These are phyloP conservation scores for Cyprinodon brontotheroides DNA, from an alignment of 2,113 vertebrate species.

Conservation along the genomic window DNA sequence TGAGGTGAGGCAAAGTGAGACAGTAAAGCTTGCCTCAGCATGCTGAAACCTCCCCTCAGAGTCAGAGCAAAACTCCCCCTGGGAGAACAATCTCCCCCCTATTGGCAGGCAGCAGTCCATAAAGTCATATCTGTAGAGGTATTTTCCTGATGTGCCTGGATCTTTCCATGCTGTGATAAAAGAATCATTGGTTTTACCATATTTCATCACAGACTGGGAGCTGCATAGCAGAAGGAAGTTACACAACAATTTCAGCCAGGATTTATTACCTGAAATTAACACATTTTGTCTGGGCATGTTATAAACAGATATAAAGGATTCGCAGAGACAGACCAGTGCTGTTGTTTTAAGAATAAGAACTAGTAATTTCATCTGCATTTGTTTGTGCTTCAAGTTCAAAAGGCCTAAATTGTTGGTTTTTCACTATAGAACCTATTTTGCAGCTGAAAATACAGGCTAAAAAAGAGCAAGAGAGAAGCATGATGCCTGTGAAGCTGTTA, in stretches of 20 bases:
- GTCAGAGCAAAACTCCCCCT: conserved; percentile 31
- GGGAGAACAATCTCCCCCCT: not conserved
- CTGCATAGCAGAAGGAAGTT: not conserved
- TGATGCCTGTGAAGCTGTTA: too few relatives aligned
- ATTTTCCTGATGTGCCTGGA: too few relatives aligned
- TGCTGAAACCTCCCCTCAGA: conserved; percentile 28
- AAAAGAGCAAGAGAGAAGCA: too few relatives aligned
- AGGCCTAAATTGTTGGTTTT: too few relatives aligned
- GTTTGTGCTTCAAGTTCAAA: too few relatives aligned
- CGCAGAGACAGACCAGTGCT: too few relatives aligned
- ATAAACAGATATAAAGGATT: not conserved
- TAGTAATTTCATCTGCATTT: too few relatives aligned
- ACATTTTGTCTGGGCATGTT: not conserved
- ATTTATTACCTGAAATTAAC: not conserved
- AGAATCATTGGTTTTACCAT: not conserved
- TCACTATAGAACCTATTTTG: too few relatives aligned
- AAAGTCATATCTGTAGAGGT: not conserved
- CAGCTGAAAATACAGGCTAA: too few relatives aligned
- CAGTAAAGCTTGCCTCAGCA: conserved; percentile 50
- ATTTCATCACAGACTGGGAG: not conserved
- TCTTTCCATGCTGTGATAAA: not conserved
- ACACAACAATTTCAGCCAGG: not conserved
- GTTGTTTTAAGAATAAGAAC: too few relatives aligned
- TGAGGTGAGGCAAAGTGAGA: conserved; percentile 25
- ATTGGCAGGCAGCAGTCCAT: conserved; percentile 9